These are phyloP conservation scores for Nasua narica DNA, from an alignment of 2,797 vertebrate species.

Conservation along the genomic window DNA sequence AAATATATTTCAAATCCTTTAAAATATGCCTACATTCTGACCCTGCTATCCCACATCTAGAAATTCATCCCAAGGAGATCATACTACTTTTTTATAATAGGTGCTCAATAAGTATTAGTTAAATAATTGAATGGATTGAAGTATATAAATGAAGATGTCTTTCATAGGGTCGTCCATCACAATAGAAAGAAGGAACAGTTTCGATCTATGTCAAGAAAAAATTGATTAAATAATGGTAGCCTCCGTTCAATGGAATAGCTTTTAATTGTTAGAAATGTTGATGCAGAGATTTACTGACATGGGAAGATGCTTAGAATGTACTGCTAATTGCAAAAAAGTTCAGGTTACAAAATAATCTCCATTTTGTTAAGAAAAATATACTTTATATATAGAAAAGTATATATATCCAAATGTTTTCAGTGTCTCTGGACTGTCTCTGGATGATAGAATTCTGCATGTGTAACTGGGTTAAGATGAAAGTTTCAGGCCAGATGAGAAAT, in stretches of 20 bases:
- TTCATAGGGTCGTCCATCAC: background rate
- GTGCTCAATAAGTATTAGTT: conserved; percentile 32
- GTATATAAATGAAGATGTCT: background rate
- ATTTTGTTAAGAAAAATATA: conserved; percentile 31
- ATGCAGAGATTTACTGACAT: conserved; percentile 2
- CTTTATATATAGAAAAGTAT: background rate
- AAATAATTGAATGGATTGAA: conserved; percentile 21
- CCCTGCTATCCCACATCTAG: background rate
- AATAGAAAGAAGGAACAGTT: conserved; percentile 2
- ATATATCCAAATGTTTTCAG: conserved; percentile 20
- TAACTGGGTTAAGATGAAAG: conserved; percentile 40
- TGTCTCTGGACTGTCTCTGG: background rate
- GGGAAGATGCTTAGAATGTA: conserved; percentile 15
- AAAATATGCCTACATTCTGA: background rate
- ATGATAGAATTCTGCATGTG: conserved; percentile 11
- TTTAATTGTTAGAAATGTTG: conserved; percentile 19
- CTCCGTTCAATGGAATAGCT: background rate
- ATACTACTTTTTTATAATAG: background rate
- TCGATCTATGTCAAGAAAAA: conserved; percentile 26
- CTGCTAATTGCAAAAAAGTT: conserved; percentile 12
- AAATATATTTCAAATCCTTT: conserved; percentile 38
- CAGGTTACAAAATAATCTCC: background rate
- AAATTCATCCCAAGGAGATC: conserved; percentile 38
- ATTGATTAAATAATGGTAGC: background rate
- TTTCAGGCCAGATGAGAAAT: conserved; percentile 53